Evolutionary conservation across 2,797 vertebrate species (phyloP), one percentile per base, ranked within the genome.

Genomic region (Acrossocheilus wenchowensis): DNA sequence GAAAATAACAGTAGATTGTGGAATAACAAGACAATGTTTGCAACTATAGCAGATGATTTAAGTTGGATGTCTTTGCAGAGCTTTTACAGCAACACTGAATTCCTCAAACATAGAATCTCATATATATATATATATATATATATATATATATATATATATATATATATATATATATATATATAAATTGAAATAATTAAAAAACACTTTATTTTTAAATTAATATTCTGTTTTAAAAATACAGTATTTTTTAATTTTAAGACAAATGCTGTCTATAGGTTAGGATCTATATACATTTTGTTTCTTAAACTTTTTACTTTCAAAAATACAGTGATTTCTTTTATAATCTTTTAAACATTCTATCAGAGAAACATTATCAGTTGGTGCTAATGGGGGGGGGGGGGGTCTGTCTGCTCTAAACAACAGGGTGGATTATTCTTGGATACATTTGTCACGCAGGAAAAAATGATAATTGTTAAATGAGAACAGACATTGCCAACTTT

Each of bases 1-100:
- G 57, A 64, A 75, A 50, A 75, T n/a, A 75, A 66, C 11, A 36
- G 69, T 60, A 26, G 19, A 64, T n/a, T 83, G 50, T 19, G 8
- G 23, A 71, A 57, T 64, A 21, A 64, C 21, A 39, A 34, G 52
- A 50, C 45, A 36, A 36, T 41, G 41, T 77, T 84, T 39, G 60
- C 21, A 68, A 77, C 36, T 26, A 60, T 74, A 74, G n/a, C 34
- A 19, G 14, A 26, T 30, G n/a, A 75, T 3, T 50, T 64, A 15
- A 26, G 62, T 26, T 50, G 43, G 14, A 48, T 23, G 43, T 48
- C 23, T 62, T 23, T 9, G 54, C n/a, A 48, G 41, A 26, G 72
- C 43, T 11, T n/a, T 2, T 41, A 71, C 26, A 6, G 5, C 64
- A 66, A 34, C 26, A 34, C 26, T 34, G 5, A 30, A 30, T 15